Conservation (phyloP, 2,888 invertebrate genomes). For the Apodemia hepburni region DNA sequence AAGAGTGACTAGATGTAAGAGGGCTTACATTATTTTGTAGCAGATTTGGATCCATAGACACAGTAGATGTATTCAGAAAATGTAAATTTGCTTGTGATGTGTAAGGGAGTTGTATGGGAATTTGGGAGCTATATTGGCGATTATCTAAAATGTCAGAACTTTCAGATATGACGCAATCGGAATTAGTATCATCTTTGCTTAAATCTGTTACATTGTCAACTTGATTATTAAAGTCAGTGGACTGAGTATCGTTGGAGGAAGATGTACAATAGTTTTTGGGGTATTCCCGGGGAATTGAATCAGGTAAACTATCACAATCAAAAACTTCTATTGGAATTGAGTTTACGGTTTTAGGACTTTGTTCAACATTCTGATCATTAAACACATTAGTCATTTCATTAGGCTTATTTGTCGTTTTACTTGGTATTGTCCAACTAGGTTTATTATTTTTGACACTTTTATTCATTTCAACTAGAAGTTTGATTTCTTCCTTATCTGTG, state of each 20-base stretch:
- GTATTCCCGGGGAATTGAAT: slow-evolving; percentile 54
- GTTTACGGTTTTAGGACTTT: slow-evolving; percentile 47
- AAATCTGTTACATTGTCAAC: slow-evolving; percentile 50
- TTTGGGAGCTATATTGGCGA: slow-evolving; percentile 52
- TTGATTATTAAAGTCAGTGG: slow-evolving; percentile 45
- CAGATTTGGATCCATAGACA: slow-evolving; percentile 54
- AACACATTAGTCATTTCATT: slow-evolving; percentile 36
- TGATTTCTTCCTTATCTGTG: slow-evolving; percentile 64
- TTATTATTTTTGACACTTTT: slow-evolving; percentile 49
- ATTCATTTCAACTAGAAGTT: slow-evolving; percentile 55
- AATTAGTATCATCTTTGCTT: slow-evolving; percentile 64
- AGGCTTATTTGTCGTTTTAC: slow-evolving; percentile 43
- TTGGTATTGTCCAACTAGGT: slow-evolving; percentile 69
- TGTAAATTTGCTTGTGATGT: slow-evolving; percentile 53
- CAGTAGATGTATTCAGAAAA: slow-evolving; percentile 51
- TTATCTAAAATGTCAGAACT: slow-evolving; percentile 55
- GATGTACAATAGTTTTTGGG: slow-evolving; percentile 53
- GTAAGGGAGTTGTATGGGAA: slow-evolving; percentile 50
- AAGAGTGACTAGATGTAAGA: slow-evolving; percentile 50
- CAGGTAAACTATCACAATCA: slow-evolving; percentile 66
- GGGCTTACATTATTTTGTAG: slow-evolving; percentile 53
- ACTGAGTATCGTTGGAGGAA: slow-evolving; percentile 41
- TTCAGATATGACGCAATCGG: slow-evolving; percentile 63
- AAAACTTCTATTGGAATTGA: slow-evolving; percentile 65
- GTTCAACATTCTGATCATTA: slow-evolving; percentile 44